These are phyloP conservation scores for Hesperophylax magnus DNA, from an alignment of 1,140 invertebrate genomes.

Conservation along the genomic window DNA sequence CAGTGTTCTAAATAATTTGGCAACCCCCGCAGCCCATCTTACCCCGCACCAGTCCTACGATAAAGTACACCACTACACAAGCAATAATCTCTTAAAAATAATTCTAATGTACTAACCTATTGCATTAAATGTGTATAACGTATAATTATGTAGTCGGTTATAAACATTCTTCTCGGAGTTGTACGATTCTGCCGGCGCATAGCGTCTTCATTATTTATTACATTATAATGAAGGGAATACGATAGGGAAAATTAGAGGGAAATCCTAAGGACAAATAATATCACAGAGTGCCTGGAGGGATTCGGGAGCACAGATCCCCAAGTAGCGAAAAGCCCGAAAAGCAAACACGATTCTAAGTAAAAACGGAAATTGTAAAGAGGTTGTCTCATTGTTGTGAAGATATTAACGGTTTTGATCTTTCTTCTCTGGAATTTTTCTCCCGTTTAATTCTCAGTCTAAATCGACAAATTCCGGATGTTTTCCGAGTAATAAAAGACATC, in stretches of 20 bases:
- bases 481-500: conserved; percentile 8
- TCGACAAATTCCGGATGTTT: conserved; percentile 13
- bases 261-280: neutral
- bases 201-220: conserved; percentile 8
- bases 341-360: no score
- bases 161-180: neutral
- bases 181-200: neutral
- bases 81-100: no score
- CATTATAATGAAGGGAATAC: conserved; percentile 9
- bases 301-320: neutral
- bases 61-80: no score
- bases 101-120: no score
- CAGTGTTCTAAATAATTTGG: no score
- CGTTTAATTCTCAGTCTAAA: neutral
- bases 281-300: neutral
- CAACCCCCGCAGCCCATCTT: no score
- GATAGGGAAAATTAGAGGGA: conserved; percentile 18
- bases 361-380: no score
- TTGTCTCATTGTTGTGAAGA: no score
- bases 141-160: no score
- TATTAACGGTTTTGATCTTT: neutral
- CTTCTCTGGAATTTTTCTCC: neutral
- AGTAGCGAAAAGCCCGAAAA: neutral
- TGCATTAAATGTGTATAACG: no score
- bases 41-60: no score